phyloP scores from a whole-genome alignment of 2,797 vertebrate species.

The Sebastes glaucus region DNA sequence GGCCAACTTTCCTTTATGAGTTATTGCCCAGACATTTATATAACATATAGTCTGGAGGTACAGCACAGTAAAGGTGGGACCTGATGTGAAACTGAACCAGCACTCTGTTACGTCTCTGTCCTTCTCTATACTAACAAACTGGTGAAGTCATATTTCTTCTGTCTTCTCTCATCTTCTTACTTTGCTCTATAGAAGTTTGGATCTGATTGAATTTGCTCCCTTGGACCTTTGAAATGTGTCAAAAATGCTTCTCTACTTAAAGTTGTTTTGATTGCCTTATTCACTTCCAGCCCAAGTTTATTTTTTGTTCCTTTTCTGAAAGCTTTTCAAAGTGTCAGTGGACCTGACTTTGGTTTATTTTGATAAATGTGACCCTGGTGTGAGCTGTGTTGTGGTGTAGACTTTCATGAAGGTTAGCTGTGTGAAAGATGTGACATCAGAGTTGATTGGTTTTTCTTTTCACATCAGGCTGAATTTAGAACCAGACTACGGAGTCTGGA shows the following conservation, averaged over 20 bases:
- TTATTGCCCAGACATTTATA: conserved; percentile 1
- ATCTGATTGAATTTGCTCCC: not conserved
- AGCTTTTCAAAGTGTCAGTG: conserved; percentile 30
- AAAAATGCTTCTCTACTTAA: conserved; percentile 17
- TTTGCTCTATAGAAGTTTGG: not conserved
- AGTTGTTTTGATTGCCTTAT: conserved; percentile 32
- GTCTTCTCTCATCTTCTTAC: not conserved
- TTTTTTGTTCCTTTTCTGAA: conserved; percentile 44
- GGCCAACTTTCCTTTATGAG: conserved; percentile 22
- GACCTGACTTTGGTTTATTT: conserved; percentile 50
- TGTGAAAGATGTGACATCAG: conserved; percentile 5
- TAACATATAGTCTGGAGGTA: conserved; percentile 18
- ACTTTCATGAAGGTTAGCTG: conserved; percentile 14
- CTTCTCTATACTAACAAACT: not conserved
- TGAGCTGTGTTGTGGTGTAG: not conserved
- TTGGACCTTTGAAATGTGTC: conserved; percentile 11
- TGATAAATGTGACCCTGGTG: conserved; percentile 30
- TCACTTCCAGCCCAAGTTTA: conserved; percentile 39
- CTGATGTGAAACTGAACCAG: not conserved
- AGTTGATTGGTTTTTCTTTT: not conserved
- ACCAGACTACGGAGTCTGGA: not conserved
- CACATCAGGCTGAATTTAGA: not conserved
- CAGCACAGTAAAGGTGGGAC: not conserved
- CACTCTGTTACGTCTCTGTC: not conserved
- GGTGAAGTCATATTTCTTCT: not conserved